phyloP scores from a whole-genome alignment of 2,797 vertebrate genomes.

The Hapalemur alaotrensis region DNA sequence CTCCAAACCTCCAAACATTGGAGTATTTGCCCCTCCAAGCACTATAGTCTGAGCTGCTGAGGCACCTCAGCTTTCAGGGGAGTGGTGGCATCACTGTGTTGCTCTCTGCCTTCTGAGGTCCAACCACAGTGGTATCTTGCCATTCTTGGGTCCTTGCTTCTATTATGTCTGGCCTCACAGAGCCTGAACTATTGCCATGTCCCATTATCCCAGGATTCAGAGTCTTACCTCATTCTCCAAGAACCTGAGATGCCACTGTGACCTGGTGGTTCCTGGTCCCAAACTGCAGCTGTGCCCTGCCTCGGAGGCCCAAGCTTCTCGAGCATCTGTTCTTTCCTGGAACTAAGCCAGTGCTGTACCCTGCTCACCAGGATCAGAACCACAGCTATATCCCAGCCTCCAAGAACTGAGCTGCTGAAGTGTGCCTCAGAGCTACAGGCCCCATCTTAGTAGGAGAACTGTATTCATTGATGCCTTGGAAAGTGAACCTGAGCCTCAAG shows the following conservation, averaged over 20 bases:
- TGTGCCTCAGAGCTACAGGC: background rate
- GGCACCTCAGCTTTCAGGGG: background rate
- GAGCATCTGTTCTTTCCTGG: no score
- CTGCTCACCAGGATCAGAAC: background rate
- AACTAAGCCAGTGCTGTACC: accelerated
- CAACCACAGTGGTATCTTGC: no score
- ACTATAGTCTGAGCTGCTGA: background rate
- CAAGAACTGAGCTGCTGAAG: background rate
- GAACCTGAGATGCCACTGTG: background rate
- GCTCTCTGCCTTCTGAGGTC: no score
- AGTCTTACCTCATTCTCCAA: background rate
- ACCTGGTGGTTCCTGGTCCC: background rate
- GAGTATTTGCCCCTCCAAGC: no score
- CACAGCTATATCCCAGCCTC: background rate
- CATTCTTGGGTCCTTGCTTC: background rate
- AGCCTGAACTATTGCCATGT: no score
- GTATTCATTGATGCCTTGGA: background rate
- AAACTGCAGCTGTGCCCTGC: background rate
- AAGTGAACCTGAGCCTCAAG: background rate
- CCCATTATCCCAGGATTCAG: background rate
- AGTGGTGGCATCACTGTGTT: background rate
- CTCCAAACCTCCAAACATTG: background rate
- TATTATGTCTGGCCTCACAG: background rate
- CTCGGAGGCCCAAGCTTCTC: no score
- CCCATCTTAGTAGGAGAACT: background rate